phyloP scores from a whole-genome alignment of 92 coral and sea anemone species.

The Parazoanthus swiftii region DNA sequence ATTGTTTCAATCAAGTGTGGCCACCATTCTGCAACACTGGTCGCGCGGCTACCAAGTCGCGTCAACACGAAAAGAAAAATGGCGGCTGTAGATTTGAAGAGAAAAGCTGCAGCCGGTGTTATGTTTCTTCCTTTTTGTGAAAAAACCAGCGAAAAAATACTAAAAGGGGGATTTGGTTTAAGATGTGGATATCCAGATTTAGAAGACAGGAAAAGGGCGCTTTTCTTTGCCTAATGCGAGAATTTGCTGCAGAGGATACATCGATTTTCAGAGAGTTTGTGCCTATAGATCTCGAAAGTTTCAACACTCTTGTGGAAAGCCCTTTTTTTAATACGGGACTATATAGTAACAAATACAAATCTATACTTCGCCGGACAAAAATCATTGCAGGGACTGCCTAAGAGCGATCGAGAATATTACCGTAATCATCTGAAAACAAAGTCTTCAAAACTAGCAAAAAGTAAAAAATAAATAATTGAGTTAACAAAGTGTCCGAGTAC shows the following conservation, averaged over 20 bases:
- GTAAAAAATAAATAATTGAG: too few species aligned
- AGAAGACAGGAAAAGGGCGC: constrained; percentile 8
- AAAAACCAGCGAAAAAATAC: neutral
- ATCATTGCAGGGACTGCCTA: too few species aligned
- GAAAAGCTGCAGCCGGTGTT: neutral
- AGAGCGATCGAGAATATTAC: too few species aligned
- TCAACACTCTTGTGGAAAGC: constrained; percentile 16
- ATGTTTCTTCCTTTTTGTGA: neutral
- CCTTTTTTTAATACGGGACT: too few species aligned
- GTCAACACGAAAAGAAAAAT: neutral
- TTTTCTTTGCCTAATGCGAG: constrained; percentile 1
- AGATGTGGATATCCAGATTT: constrained; percentile 18
- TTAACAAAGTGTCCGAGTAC: too few species aligned
- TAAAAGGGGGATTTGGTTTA: constrained; percentile 9
- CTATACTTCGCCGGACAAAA: too few species aligned
- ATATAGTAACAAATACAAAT: too few species aligned
- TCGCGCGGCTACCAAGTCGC: neutral
- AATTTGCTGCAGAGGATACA: constrained; percentile 45
- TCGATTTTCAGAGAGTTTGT: constrained; percentile 36
- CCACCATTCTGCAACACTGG: neutral
- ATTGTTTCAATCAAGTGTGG: too few species aligned
- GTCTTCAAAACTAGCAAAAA: too few species aligned
- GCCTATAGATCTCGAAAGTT: constrained; percentile 39
- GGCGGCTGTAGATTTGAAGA: neutral
- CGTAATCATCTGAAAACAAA: too few species aligned